These are phyloP conservation scores for Conops quadrifasciatus DNA, from an alignment of 2,888 invertebrate genomes.

Conservation along the genomic window DNA sequence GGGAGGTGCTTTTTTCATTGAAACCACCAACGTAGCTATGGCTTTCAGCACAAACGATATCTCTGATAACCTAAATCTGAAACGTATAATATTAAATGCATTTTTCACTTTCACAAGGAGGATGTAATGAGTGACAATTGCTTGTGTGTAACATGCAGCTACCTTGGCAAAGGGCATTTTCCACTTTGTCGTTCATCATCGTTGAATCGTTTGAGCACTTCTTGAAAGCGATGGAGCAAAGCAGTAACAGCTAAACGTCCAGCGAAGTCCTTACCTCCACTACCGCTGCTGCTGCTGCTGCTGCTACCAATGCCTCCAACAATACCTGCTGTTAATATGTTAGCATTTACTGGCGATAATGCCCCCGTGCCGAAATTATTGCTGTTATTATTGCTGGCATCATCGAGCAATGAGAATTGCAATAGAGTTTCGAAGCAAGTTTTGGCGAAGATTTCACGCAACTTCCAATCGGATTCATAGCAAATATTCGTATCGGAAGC, in stretches of 20 bases:
- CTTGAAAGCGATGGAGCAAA: slow-evolving; percentile 89
- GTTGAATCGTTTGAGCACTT: slow-evolving; percentile 87
- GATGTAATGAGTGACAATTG: too few species aligned
- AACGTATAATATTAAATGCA: slow-evolving; percentile 31
- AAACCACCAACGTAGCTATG: slow-evolving; percentile 88
- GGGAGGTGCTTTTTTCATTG: slow-evolving; percentile 89
- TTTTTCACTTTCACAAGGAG: too few species aligned
- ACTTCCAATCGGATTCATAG: slow-evolving; percentile 80
- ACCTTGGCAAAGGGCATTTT: slow-evolving; percentile 86
- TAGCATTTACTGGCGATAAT: slow-evolving; percentile 24
- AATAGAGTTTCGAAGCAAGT: slow-evolving; percentile 95
- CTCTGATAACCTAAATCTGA: slow-evolving; percentile 90
- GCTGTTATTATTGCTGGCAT: slow-evolving; percentile 68
- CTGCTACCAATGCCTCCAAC: slow-evolving; percentile 42
- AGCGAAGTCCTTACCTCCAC: slow-evolving; percentile 70
- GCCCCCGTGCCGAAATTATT: slow-evolving; percentile 40
- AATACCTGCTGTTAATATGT: slow-evolving; percentile 33
- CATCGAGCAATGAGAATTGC: slow-evolving; percentile 89
- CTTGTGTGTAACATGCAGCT: slow-evolving; percentile 27
- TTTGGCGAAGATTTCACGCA: slow-evolving; percentile 95
- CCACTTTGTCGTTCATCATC: slow-evolving; percentile 85
- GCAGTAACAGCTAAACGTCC: slow-evolving; percentile 89
- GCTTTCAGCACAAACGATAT: slow-evolving; percentile 96
- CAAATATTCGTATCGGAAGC: slow-evolving; percentile 72
- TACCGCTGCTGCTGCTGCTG: slow-evolving; percentile 42